phyloP scores from a whole-genome alignment of 2,113 vertebrate species.

The Xenus cinereus region DNA sequence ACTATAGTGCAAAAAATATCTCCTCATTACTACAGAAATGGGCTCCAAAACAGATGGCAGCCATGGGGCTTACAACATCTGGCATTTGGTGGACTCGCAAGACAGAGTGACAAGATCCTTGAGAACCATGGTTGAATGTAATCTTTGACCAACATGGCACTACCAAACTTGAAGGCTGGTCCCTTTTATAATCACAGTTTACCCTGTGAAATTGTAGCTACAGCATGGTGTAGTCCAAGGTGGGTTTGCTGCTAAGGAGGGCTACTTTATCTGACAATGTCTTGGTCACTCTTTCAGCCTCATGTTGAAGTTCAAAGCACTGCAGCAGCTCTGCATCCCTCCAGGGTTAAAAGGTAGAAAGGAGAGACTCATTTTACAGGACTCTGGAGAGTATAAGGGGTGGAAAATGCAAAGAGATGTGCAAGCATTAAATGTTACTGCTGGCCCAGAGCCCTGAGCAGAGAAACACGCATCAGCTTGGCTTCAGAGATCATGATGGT shows the following conservation, averaged over 20 bases:
- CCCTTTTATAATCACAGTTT: no score
- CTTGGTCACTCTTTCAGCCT: background rate
- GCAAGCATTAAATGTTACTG: background rate
- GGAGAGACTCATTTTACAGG: background rate
- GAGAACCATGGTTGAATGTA: fast-evolving
- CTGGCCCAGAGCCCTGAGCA: background rate
- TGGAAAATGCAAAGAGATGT: background rate
- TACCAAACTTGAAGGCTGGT: background rate
- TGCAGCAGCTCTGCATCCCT: background rate
- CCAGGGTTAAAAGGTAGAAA: background rate
- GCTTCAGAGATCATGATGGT: background rate
- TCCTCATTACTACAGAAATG: background rate
- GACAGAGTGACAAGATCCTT: no score
- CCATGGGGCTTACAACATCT: background rate
- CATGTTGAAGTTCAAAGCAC: fast-evolving
- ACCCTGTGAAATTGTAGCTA: background rate
- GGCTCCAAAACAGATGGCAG: background rate
- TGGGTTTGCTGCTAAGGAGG: background rate
- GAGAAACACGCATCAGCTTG: background rate
- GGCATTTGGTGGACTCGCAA: background rate
- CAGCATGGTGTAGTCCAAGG: no score
- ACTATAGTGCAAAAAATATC: background rate
- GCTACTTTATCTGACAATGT: fast-evolving
- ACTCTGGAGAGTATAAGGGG: background rate
- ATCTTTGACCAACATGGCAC: background rate